These are phyloP conservation scores for Rhogogaster chlorosoma DNA, from an alignment of 2,888 invertebrate genomes.

Conservation along the genomic window DNA sequence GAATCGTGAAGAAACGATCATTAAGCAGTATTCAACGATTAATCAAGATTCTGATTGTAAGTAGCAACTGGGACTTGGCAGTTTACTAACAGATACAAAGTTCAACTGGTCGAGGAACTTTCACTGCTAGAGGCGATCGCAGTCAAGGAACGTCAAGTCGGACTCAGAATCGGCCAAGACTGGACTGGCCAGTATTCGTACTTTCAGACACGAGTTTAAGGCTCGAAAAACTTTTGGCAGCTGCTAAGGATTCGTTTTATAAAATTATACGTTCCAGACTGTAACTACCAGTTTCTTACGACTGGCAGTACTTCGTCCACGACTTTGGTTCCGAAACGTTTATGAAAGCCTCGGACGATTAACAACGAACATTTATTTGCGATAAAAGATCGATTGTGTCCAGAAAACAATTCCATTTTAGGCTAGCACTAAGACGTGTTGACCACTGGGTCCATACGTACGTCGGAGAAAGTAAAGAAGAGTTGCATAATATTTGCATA, in stretches of 20 bases:
- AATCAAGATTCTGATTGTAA: constrained; percentile 11
- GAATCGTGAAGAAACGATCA: not conserved
- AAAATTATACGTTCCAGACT: not conserved
- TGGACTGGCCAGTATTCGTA: constrained; percentile 15
- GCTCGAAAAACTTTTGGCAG: not conserved
- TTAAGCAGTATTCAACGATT: not conserved
- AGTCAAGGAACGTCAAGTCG: not conserved
- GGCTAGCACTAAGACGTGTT: not conserved
- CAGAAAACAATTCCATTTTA: constrained; percentile 3
- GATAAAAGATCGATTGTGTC: not conserved
- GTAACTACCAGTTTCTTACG: not conserved
- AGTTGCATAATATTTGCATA: constrained; percentile 38
- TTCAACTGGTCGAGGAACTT: constrained; percentile 67
- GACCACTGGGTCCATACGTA: not conserved
- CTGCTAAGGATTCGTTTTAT: not conserved
- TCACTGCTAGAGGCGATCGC: constrained; percentile 69
- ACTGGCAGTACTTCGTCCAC: not conserved
- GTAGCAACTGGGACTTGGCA: constrained; percentile 20
- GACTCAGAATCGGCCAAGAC: constrained; percentile 15
- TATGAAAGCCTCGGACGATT: not conserved
- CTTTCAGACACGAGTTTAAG: not conserved
- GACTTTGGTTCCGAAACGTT: not conserved
- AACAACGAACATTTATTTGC: not conserved
- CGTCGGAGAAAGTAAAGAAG: constrained; percentile 28
- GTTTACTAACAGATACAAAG: constrained; percentile 60